phyloP scores from a whole-genome alignment of 2,113 vertebrate species.

The Rhabdornis inornatus region DNA sequence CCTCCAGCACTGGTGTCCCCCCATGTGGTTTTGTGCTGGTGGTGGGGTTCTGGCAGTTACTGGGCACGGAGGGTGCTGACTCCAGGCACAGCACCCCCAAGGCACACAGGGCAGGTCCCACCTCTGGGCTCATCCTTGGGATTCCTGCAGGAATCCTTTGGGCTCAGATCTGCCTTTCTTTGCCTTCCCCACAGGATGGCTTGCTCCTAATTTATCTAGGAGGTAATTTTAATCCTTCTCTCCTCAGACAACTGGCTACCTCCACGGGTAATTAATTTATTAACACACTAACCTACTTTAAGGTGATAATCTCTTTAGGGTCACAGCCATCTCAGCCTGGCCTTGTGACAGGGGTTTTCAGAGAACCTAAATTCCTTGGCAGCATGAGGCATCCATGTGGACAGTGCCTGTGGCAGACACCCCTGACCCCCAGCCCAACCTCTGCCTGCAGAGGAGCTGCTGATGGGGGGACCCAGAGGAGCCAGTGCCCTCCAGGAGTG shows the following conservation, averaged over 20 bases:
- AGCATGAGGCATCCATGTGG: accelerated
- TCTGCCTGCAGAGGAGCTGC: accelerated
- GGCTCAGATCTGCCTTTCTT: neutral
- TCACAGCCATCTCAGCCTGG: slow-evolving; percentile 15
- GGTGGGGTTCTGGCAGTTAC: neutral
- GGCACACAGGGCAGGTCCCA: neutral
- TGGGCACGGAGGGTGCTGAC: accelerated
- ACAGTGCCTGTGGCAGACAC: accelerated
- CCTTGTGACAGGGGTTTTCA: neutral
- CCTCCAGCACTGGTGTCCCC: neutral
- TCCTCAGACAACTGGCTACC: slow-evolving; percentile 44
- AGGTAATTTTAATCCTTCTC: slow-evolving; percentile 57
- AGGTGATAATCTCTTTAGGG: slow-evolving; percentile 28
- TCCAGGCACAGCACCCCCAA: neutral
- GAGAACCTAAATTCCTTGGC: neutral
- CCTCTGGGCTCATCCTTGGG: neutral
- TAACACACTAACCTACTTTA: slow-evolving; percentile 65
- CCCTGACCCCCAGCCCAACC: accelerated
- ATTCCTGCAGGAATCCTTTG: neutral
- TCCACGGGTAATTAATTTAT: slow-evolving; percentile 51
- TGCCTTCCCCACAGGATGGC: neutral
- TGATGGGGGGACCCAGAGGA: accelerated
- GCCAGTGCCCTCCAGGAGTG: neutral
- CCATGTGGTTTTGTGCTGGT: accelerated
- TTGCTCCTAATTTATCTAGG: slow-evolving; percentile 27